Base-by-base conservation (phyloP, 2,113 vertebrate genomes). In the Trochalopteron elliotii region DNA sequence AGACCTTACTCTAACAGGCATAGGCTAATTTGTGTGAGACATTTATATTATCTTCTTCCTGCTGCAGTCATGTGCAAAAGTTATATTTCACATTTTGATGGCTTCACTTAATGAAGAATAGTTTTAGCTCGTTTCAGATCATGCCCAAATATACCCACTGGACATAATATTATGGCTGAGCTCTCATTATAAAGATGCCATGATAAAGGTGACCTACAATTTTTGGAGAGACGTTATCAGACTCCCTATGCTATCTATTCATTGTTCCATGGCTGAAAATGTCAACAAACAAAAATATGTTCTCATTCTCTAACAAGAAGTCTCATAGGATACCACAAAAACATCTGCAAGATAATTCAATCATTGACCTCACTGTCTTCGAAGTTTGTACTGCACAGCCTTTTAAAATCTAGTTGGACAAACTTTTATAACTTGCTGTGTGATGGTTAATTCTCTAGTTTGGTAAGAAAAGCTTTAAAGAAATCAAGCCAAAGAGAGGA, bases 11-110 rank as follows among this genome's bases (percentile, higher is more conserved):
- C 55, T 76, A 85, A 90, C 13, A 91, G 65, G 35, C 50, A 11
- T 7, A 55, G 78, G 25, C 50, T 96, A 96, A 95, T 94, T 94
- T 49, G 33, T 68, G 52, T 0, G 4, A 93, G 70, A 83, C 50
- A 80, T 83, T 93, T 76, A 79, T 70, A 85, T 93, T 83, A 90
- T 86, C 55, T 79, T 67, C 40, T 75, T 94, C 68, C 82, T 85
- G 35, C 67, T 74, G 63, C 63, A 96, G 63, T 80, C 63, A 90
- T 72, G 63, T 85, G 47, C 67, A 87, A 31, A 82, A 93, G 75
- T 91, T 95, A 63, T 88, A 94, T 91, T 95, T 88, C 87, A 87
- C 55, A 74, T 86, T 86, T 88, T 69, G 59, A 89, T 95, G 42
- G 71, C 33, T 94, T 80, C 45, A 59, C 61, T 47, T 93, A 93